Base-by-base conservation (phyloP, 2,888 invertebrate species). In the Belgica antarctica region DNA sequence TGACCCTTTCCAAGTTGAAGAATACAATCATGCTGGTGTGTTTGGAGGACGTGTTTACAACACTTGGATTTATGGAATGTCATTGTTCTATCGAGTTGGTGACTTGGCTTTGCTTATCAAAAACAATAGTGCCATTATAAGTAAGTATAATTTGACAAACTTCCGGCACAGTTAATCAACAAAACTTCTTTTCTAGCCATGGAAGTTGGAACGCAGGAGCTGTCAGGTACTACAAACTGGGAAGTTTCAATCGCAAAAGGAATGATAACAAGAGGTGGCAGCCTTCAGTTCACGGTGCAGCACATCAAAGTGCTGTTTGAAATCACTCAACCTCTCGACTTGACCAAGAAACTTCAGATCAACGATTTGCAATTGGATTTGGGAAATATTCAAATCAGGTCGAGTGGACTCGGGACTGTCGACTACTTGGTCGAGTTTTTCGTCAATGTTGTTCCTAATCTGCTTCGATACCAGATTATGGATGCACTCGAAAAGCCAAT, bases 381-480 rank as follows among this genome's bases (percentile, higher is more conserved):
- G 72, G 92, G 92, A 1, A 92, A 93, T 76, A 90, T 93, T 73
- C 92, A 92, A 78, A 85, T 92, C 17, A 83, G 92, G 22, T 89
- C 89, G 74, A 86, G 92, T 74, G 94, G 94, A 0, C 89, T 92
- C 0, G 93, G 94, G n/a, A 91, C 92, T 0, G 73, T 90, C 15
- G 94, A 95, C 79, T 94, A 93, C 76, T 76, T 89, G 0, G 81
- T 93, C 72, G 94, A 95, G 79, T 87, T 90, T 71, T 84, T 83
- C 2, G 84, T 93, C 0, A 95, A 94, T 77, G 82, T 94, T 61
- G 76, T 94, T 65, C 93, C 94, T 0, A 94, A 95, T 82, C 80
- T 93, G 59, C 80, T 95, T 72, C 84, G 94, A 70, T 91, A 92
- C 77, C 92, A 93, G 80, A 91, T 94, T 71, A 89, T 92, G 86